Evolutionary conservation across 1,140 invertebrate genomes (phyloP), one percentile per base, ranked within the genome.

Genomic region (Zaprionus ornatus): DNA sequence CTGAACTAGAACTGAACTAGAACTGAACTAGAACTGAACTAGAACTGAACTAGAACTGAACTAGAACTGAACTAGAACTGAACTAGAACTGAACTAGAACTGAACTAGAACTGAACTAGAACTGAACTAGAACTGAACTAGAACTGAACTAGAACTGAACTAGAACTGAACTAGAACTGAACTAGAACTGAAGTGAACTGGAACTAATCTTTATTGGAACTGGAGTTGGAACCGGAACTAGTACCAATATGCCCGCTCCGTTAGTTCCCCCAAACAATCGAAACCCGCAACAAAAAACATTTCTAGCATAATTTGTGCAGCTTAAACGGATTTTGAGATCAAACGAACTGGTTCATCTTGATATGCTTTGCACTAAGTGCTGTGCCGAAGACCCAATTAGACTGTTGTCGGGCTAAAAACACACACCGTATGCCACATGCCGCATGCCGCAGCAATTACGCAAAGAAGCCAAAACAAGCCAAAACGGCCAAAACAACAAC

Each of bases 401-500:
- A 69, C 61, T 42, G 54, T 63, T 79, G 32, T 35, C 50, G 56
- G 63, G 45, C 45, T 21, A 13, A 50, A 50, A 19, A 50, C 19
- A 17, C 37, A 40, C 13, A 15, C 35, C 35, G 4, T 37, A 13
- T 37, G 35, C 13, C 12, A 13, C 35, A 37, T 37, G 35, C 35
- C 12, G 35, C 35, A 37, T 37, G 35, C 35, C 50, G 59, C 72
- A 68, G 72, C 65, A 82, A 87, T 87, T 87, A 87, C 72, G 56
- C 61, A 35, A 35, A 54, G 62, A 54, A 74, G 57, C 48, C 45
- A 52, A 69, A 56, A 65, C 66, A 65, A 57, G 40, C 45, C 12
- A 9, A 59, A 12, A 62, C 23, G n/a, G 40, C 1, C 48, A 48
- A 56, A 71, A 54, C 48, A 75, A 85, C 69, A 87, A 87, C 60